Evolutionary conservation across 2,888 invertebrate genomes (phyloP).

Genomic region (Prosopocoilus inquinatus): DNA sequence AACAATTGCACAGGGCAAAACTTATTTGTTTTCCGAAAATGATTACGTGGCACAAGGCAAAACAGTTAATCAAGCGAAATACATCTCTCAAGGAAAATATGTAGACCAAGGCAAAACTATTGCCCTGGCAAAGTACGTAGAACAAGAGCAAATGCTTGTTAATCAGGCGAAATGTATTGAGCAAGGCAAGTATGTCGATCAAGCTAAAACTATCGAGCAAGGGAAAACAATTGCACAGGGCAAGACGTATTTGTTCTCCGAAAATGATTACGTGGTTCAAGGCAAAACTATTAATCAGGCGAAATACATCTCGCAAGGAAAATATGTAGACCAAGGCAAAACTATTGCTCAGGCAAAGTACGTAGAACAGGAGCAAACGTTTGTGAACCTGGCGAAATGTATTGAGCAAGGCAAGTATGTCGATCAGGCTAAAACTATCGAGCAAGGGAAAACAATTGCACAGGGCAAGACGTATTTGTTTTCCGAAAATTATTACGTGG

Average conservation of each 20-base stretch:
- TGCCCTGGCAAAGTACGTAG: conserved; percentile 5
- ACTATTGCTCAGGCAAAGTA: conserved; percentile 9
- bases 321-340: conserved; percentile 3
- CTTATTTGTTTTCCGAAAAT: no score
- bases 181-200: conserved; percentile 8
- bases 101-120: conserved; percentile 8
- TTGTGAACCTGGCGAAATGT: no score
- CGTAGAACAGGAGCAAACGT: conserved; percentile 9
- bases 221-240: neutral
- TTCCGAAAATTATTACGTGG: neutral
- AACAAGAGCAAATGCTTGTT: conserved; percentile 5
- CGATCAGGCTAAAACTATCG: conserved; percentile 2
- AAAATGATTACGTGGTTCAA: no score
- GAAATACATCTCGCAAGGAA: conserved; percentile 5
- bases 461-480: no score
- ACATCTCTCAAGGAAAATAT: conserved; percentile 2
- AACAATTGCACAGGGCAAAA: conserved; percentile 7
- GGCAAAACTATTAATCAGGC: conserved; percentile 1
- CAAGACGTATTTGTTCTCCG: no score
- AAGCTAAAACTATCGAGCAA: conserved; percentile 6
- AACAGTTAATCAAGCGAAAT: conserved; percentile 8
- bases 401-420: conserved; percentile 8
- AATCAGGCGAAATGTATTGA: conserved; percentile 7
- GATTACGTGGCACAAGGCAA: conserved; percentile 8
- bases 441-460: neutral